Percentiles rank a stretch among this genome's conserved stretches.
These are phyloP conservation scores for Agelas oroides DNA, from an alignment of 37 sponge, comb jelly and placozoan species.

Conservation along the genomic window DNA sequence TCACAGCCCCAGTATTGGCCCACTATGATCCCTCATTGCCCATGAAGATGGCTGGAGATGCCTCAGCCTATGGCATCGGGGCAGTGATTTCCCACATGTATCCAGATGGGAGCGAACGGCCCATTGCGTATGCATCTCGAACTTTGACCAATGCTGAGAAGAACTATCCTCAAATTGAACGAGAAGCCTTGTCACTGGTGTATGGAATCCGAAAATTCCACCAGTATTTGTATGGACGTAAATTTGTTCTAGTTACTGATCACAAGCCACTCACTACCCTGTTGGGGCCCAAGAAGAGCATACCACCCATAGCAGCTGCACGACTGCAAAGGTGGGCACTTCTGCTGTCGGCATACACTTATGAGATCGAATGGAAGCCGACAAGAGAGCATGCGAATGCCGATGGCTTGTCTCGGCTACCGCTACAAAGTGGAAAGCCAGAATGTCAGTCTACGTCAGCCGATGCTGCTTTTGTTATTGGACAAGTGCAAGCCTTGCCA, in stretches of 20 bases:
- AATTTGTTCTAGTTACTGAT: neutral
- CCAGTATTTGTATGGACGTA: neutral
- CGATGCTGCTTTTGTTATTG: neutral
- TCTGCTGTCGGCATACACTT: slow-evolving; percentile 10
- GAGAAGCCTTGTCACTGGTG: neutral
- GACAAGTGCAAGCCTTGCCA: neutral
- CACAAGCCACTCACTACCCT: neutral
- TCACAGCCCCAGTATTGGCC: slow-evolving; percentile 15
- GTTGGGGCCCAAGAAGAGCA: neutral
- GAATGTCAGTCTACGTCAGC: neutral
- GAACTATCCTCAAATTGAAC: slow-evolving; percentile 25
- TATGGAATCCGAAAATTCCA: slow-evolving; percentile 2
- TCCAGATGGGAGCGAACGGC: slow-evolving; percentile 47
- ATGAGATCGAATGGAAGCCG: slow-evolving; percentile 12
- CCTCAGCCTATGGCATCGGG: slow-evolving; percentile 59
- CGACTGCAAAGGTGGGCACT: slow-evolving; percentile 28
- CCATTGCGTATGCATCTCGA: slow-evolving; percentile 50
- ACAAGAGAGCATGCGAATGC: slow-evolving; percentile 56
- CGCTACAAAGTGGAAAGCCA: neutral
- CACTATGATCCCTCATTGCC: slow-evolving; percentile 52
- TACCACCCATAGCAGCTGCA: neutral
- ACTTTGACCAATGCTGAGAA: slow-evolving; percentile 7
- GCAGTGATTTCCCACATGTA: slow-evolving; percentile 49
- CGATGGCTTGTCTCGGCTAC: slow-evolving; percentile 33
- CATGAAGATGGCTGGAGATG: slow-evolving; percentile 45